Base-by-base conservation (phyloP, 30 jellyfish, hydroid and myxozoan species). In the Pseudorhiza aurosa region DNA sequence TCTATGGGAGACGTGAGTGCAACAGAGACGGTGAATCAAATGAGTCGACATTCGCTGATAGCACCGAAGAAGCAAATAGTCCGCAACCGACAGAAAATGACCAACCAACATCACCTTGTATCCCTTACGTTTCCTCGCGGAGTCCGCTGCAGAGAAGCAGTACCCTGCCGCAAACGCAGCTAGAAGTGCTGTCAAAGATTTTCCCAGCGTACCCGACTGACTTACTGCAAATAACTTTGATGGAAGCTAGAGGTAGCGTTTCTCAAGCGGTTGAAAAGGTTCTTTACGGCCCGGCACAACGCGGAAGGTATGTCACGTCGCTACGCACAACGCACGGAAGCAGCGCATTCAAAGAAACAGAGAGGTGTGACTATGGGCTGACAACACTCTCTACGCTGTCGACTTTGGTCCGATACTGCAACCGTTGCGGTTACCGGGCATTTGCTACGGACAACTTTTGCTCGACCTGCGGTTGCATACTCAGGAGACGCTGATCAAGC, bases 381-480 rank as follows among this genome's bases (percentile, higher is more conserved):
- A 46, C 85, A 27, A 65, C 92, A 28, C 58, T 68, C 42, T 68
- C 92, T 32, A 68, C 87, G 31, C 56, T 64, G 60, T 85, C 95
- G 6, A 65, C 95, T 0, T 57, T 85, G 43, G 69, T 85, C 33
- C 68, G 86, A 37, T 85, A 65, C 69, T 85, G 95, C 80, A 72
- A 72, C 57, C 68, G 95, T 10, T 85, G 95, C 45, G 95, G 95
- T 1, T 72, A 45, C 27, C 74, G 88, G 30, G 95, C 86, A 28
- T 74, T 85, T 26, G 83, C 95, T 32, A 65, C 95, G 57, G 95
- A 85, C 67, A 85, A 85, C 44, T 85, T 85, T 67, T 85, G 95
- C 33, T 85, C 95, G 25, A 74, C 95, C 28, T 85, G 95, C 57
- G 95, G 95, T 11, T 47, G 77, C 36, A 40, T 65, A 24, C 83